These are phyloP conservation scores for Flexamia atlantica DNA, from an alignment of 2,888 invertebrate species.

Conservation along the genomic window DNA sequence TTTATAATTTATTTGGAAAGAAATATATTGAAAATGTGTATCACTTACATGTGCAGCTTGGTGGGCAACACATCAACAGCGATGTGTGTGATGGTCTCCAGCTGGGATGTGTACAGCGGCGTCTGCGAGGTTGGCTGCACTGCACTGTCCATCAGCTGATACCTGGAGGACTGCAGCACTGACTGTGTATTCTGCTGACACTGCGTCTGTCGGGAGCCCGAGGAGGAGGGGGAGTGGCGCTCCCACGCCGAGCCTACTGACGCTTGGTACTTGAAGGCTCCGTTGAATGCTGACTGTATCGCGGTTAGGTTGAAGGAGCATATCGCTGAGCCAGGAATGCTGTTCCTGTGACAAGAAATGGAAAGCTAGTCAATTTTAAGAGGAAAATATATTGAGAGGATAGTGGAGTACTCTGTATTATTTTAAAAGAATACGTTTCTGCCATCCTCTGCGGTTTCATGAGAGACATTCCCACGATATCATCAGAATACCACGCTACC, in stretches of 20 bases:
- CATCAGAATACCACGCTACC: too few species aligned
- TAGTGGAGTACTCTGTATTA: too few species aligned
- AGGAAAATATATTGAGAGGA: too few species aligned
- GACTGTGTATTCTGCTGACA: constrained; percentile 75
- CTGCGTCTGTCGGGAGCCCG: constrained; percentile 81
- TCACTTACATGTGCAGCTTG: constrained; percentile 79
- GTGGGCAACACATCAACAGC: constrained; percentile 89
- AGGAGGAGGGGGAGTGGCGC: constrained; percentile 72
- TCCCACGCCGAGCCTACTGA: constrained; percentile 88
- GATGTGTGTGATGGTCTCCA: constrained; percentile 86
- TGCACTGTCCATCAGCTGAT: constrained; percentile 93
- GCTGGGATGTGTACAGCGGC: constrained; percentile 84
- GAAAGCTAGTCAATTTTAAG: too few species aligned
- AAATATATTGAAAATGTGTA: too few species aligned
- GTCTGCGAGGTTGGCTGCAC: constrained; percentile 85
- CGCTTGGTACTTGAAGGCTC: constrained; percentile 92
- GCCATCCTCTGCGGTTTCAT: too few species aligned
- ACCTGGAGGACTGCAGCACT: constrained; percentile 76
- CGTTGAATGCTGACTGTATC: constrained; percentile 88
- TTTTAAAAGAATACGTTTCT: too few species aligned
- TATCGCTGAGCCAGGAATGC: constrained; percentile 94
- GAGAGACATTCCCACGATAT: too few species aligned
- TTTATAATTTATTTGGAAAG: too few species aligned
- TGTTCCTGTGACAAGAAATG: constrained; percentile 79
- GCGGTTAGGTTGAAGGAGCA: constrained; percentile 93